These are phyloP conservation scores for Otocyon megalotis DNA, from an alignment of 2,113 vertebrate genomes.

Conservation along the genomic window DNA sequence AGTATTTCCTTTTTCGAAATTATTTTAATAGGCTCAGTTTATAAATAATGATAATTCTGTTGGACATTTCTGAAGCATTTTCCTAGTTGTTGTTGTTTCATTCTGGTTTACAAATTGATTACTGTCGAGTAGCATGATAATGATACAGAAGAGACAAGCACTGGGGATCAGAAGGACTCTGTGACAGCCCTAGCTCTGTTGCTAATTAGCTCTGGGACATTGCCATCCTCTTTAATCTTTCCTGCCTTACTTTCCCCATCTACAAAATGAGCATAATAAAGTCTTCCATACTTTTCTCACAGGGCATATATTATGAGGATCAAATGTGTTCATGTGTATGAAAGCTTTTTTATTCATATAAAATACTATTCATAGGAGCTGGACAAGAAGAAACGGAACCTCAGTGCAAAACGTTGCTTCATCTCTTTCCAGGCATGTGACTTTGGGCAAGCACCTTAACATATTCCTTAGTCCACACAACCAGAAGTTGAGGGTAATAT, in stretches of 20 bases:
- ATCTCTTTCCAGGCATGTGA: not conserved
- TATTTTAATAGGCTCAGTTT: slow-evolving; percentile 42
- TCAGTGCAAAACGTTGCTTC: not conserved
- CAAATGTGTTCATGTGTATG: not conserved
- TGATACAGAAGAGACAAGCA: not conserved
- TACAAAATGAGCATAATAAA: slow-evolving; percentile 47
- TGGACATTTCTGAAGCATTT: slow-evolving; percentile 55
- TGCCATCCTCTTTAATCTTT: slow-evolving; percentile 6
- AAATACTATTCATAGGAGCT: not conserved
- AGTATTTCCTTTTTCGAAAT: slow-evolving; percentile 3
- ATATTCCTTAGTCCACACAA: not conserved
- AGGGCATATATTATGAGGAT: slow-evolving; percentile 2
- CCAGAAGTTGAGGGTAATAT: not conserved
- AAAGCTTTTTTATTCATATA: not conserved
- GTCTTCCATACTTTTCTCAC: slow-evolving; percentile 8
- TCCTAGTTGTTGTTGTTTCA: slow-evolving; percentile 23
- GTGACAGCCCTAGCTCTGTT: slow-evolving; percentile 6
- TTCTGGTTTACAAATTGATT: slow-evolving; percentile 54
- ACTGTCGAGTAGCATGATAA: slow-evolving; percentile 24
- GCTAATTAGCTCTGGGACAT: slow-evolving; percentile 44
- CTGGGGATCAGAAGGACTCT: not conserved
- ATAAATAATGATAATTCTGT: slow-evolving; percentile 32
- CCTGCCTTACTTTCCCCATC: slow-evolving; percentile 22
- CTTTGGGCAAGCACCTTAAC: not conserved
- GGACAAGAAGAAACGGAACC: not conserved